phyloP scores from a whole-genome alignment of 2,888 invertebrate genomes.

The Tillus elongatus region DNA sequence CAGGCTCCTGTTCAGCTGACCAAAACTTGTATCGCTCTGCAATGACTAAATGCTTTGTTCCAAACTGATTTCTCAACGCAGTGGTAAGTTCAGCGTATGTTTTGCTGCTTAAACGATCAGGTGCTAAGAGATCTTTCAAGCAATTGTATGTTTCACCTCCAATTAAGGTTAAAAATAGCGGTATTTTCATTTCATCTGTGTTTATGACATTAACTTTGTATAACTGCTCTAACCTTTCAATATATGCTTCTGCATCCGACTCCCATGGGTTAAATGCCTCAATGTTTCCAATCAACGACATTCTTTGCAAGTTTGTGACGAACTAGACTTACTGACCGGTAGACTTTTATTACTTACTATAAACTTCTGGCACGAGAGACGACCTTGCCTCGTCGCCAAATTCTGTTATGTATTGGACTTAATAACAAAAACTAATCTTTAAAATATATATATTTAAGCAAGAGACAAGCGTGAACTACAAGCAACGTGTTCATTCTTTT shows the following conservation, averaged over 20 bases:
- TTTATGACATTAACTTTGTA: slow-evolving; percentile 22
- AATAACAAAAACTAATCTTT: too few relatives aligned
- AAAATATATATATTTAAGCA: too few relatives aligned
- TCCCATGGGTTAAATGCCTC: slow-evolving; percentile 17
- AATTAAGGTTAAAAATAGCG: slow-evolving; percentile 23
- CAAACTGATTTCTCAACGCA: slow-evolving; percentile 17
- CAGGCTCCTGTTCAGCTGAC: slow-evolving; percentile 21
- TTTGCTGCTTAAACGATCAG: slow-evolving; percentile 16
- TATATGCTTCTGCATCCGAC: slow-evolving; percentile 12
- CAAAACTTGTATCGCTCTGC: slow-evolving; percentile 26
- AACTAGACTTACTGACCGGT: too few relatives aligned
- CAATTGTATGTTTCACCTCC: slow-evolving; percentile 21
- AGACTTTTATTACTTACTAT: too few relatives aligned
- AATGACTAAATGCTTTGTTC: slow-evolving; percentile 21
- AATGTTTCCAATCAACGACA: slow-evolving; percentile 17
- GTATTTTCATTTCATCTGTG: slow-evolving; percentile 18
- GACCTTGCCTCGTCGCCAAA: too few relatives aligned
- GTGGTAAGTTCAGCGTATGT: slow-evolving; percentile 18
- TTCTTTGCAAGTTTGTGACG: too few relatives aligned
- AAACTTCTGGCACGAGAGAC: too few relatives aligned
- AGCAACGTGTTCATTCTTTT: too few relatives aligned
- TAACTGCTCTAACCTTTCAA: too few relatives aligned
- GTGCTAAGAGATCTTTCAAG: slow-evolving; percentile 18
- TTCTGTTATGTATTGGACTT: too few relatives aligned
- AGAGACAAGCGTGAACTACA: too few relatives aligned